Evolutionary conservation across 2,113 vertebrate species (phyloP).

Genomic region (Melanerpes formicivorus): DNA sequence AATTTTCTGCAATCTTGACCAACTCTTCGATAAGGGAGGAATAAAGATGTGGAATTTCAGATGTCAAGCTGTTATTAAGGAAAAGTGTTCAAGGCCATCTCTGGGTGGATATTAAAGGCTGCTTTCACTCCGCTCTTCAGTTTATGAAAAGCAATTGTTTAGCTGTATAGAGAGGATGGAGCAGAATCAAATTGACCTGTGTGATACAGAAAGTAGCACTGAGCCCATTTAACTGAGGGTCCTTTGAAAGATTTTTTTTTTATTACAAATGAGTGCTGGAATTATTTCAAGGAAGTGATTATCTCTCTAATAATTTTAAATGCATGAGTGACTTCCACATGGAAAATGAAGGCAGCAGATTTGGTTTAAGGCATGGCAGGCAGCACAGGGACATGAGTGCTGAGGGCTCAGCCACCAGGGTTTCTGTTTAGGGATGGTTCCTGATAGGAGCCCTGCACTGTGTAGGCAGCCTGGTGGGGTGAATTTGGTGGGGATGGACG

Average conservation of each 20-base stretch:
- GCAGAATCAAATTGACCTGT: constrained; percentile 79
- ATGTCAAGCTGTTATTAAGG: constrained; percentile 74
- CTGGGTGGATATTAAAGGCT: constrained; percentile 70
- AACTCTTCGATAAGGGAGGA: constrained; percentile 65
- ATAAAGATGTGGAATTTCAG: constrained; percentile 74
- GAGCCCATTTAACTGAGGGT: constrained; percentile 76
- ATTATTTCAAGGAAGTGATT: constrained; percentile 78
- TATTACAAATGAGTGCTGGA: constrained; percentile 69
- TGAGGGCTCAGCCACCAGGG: not conserved
- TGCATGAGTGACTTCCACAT: not conserved
- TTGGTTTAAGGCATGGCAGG: not conserved
- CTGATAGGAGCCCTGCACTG: not conserved
- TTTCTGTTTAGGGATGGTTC: not conserved
- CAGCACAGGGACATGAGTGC: not conserved
- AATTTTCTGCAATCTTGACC: constrained; percentile 67
- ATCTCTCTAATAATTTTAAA: constrained; percentile 65
- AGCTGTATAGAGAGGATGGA: constrained; percentile 70
- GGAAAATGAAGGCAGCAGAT: not conserved
- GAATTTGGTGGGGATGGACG: not conserved
- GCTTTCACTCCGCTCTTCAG: constrained; percentile 68
- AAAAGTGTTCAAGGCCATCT: constrained; percentile 73
- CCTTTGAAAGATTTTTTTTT: constrained; percentile 77
- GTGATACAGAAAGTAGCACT: constrained; percentile 61
- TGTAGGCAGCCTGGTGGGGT: not conserved
- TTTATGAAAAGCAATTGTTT: constrained; percentile 77